phyloP scores from a whole-genome alignment of 1,140 invertebrate genomes.

The Tribolium castaneum region DNA sequence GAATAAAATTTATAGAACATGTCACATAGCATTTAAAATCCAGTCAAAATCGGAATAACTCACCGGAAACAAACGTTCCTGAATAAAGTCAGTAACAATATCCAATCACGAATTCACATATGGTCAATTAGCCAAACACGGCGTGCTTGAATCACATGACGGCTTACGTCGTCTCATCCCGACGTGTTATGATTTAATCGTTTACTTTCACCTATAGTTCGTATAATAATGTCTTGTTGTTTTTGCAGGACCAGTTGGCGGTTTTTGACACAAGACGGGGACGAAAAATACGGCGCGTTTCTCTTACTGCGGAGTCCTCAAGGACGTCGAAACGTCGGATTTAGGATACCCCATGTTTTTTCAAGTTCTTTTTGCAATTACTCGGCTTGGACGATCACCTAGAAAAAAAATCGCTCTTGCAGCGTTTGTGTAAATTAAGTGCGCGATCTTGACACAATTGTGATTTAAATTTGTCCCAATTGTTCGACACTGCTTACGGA shows the following conservation, averaged over 20 bases:
- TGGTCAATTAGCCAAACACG: constrained; percentile 19
- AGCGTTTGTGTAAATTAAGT: constrained; percentile 20
- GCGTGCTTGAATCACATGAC: constrained; percentile 6
- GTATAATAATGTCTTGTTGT: not conserved
- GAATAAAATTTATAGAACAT: not conserved
- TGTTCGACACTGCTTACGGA: constrained; percentile 1
- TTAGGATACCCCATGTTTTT: constrained; percentile 63
- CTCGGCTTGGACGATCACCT: constrained; percentile 61
- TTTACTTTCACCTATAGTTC: constrained; percentile 10
- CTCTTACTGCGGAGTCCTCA: constrained; percentile 34
- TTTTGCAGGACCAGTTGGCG: constrained; percentile 18
- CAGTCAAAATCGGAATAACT: not conserved
- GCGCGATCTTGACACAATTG: constrained; percentile 5
- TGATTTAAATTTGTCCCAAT: constrained; percentile 2
- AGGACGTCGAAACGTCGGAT: constrained; percentile 56
- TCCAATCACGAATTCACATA: constrained; percentile 13
- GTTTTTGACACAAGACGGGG: constrained; percentile 32
- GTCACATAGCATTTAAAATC: not conserved
- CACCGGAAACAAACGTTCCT: not conserved
- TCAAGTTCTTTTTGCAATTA: constrained; percentile 61
- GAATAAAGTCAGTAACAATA: not conserved
- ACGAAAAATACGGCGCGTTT: constrained; percentile 35
- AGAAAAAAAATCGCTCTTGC: constrained; percentile 59
- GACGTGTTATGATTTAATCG: constrained; percentile 11
- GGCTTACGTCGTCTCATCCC: constrained; percentile 4